A percentile compares a stretch with the other conserved stretches of the same genome.
These are phyloP conservation scores for Caligus rogercresseyi DNA, from an alignment of 1,140 invertebrate genomes.

Conservation along the genomic window DNA sequence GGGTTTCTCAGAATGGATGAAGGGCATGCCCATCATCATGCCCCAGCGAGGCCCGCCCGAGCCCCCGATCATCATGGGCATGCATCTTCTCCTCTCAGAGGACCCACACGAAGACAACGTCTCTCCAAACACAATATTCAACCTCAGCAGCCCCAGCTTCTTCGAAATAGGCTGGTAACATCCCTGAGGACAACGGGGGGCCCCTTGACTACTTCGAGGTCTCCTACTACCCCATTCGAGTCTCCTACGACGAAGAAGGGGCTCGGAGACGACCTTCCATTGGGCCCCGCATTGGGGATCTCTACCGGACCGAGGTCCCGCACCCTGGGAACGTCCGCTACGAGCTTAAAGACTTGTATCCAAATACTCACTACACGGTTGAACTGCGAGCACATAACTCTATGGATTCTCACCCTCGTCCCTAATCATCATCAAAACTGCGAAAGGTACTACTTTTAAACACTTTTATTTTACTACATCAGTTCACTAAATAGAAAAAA, in stretches of 20 bases:
- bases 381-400: conserved; percentile 62
- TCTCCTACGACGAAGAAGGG: background rate
- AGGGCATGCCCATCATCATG: conserved; percentile 27
- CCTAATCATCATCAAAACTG: conserved; percentile 54
- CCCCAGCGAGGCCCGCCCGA: conserved; percentile 12
- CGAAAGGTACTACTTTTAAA: conserved; percentile 39
- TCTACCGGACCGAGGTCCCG: conserved; percentile 33
- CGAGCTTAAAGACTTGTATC: conserved; percentile 43
- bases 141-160: conserved; percentile 44
- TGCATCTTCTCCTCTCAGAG: background rate
- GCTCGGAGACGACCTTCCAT: conserved; percentile 28
- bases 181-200: conserved; percentile 66
- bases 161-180: conserved; percentile 59
- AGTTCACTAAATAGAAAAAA: too few species aligned
- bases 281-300: conserved; percentile 26
- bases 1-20: conserved; percentile 52
- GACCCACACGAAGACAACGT: background rate
- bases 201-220: conserved; percentile 62
- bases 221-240: conserved; percentile 48
- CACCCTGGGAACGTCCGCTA: conserved; percentile 39
- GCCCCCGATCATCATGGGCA: background rate
- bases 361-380: conserved; percentile 58
- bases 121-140: conserved; percentile 24
- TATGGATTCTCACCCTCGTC: conserved; percentile 56
- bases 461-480: conserved; percentile 8